Evolutionary conservation across 1,140 invertebrate genomes (phyloP).

Genomic region (Brachionus sp.): DNA sequence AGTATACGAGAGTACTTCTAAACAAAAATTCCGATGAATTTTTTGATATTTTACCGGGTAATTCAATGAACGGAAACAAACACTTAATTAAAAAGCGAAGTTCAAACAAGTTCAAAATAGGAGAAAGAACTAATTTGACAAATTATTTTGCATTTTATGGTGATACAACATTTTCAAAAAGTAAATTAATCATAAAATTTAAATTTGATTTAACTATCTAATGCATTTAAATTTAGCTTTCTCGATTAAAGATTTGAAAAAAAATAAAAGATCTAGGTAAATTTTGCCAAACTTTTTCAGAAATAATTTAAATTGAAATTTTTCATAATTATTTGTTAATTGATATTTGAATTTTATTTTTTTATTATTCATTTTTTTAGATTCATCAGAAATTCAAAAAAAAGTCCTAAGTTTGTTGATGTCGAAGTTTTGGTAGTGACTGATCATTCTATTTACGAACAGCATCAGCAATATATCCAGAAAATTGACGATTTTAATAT

Average conservation of each 20-base stretch:
- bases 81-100: not conserved
- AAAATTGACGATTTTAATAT: not conserved
- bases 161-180: not conserved
- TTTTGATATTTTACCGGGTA: not conserved
- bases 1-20: not conserved
- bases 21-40: not conserved
- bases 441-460: conserved; percentile 1
- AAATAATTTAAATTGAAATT: not conserved
- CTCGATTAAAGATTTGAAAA: not conserved
- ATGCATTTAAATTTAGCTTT: not conserved
- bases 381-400: not conserved
- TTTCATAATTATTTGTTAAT: not conserved
- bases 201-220: not conserved
- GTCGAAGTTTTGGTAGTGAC: not conserved
- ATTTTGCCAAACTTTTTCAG: too few species aligned
- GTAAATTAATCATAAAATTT: not conserved
- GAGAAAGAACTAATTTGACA: not conserved
- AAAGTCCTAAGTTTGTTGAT: not conserved
- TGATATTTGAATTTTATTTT: too few species aligned
- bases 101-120: not conserved
- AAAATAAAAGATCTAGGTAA: not conserved
- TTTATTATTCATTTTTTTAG: too few species aligned
- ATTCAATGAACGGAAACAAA: not conserved
- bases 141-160: not conserved
- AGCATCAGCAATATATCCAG: not conserved